Evolutionary conservation across 2,113 vertebrate genomes (phyloP), one percentile per base, ranked within the genome.

Genomic region (Ochotona curzoniae): DNA sequence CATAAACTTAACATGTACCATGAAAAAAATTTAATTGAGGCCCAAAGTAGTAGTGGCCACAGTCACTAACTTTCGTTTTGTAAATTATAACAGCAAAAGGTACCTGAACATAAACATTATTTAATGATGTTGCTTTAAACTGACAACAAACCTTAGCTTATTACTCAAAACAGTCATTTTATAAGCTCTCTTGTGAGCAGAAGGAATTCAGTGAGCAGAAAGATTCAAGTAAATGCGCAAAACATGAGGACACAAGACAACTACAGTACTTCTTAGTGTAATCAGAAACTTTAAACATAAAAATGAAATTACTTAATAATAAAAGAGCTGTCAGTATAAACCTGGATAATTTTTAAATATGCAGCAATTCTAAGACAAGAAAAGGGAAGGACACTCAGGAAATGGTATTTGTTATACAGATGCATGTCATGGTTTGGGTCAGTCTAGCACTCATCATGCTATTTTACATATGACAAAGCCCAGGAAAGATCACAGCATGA

Each of bases 71-170:
- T 81, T 86, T 2, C 76, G 38, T 21, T 60, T 93, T 70, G 63
- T 38, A 85, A 78, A 47, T 5, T 74, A 0, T 87, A 87, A 84
- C 7, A 47, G 6, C 78, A 88, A 82, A 92, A 83, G 71, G 3
- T 70, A 75, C 20, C 25, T 84, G 11, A 73, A 93, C 1, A 82
- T 20, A 28, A 87, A 30, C 64, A 88, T 38, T 0, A 78, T 61
- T 89, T 92, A 92, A 82, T 70, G 93, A 78, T 91, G 86, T 73
- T 44, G 70, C 90, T 81, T 32, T 87, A 83, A 94, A 89, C 85
- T 87, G 25, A 88, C 18, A 84, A 93, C 66, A 10, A 94, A 93
- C 78, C 9, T 71, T 87, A 44, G 57, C 54, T 90, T 30, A 95
- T 78, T 92, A 93, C 64, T 92, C 86, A 80, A 82, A 89, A 91